Percentiles rank a stretch among this genome's conserved stretches.
Conservation (phyloP, 1,140 invertebrate species). For the Drosophila subpulchrella region DNA sequence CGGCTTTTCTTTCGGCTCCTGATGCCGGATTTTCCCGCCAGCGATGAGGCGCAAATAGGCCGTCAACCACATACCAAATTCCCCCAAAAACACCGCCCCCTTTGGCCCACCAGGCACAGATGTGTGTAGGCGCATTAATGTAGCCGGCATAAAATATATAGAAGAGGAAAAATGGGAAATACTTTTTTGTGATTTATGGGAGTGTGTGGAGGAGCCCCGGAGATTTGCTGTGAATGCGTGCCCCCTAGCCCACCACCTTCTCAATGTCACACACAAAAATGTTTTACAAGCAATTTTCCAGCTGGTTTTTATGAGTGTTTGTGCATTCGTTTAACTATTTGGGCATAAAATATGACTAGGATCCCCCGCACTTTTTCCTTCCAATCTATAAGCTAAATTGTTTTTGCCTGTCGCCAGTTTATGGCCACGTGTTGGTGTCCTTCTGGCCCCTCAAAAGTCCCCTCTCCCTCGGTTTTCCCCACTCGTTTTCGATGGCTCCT, state of each 20-base stretch:
- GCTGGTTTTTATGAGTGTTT: conserved; percentile 78
- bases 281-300: conserved; percentile 83
- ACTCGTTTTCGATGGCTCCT: background rate
- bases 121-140: conserved; percentile 79
- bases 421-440: conserved; percentile 76
- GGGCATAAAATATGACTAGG: conserved; percentile 73
- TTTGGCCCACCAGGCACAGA: conserved; percentile 3
- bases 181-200: conserved; percentile 80
- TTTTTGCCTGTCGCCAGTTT: conserved; percentile 68
- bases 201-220: conserved; percentile 68
- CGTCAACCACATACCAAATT: conserved; percentile 65
- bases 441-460: conserved; percentile 51
- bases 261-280: conserved; percentile 71
- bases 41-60: conserved; percentile 72
- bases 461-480: background rate
- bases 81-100: conserved; percentile 15
- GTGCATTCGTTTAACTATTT: conserved; percentile 77
- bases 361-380: conserved; percentile 17
- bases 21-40: conserved; percentile 23
- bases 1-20: conserved; percentile 13
- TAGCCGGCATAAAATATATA: conserved; percentile 45
- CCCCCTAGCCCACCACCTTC: conserved; percentile 2
- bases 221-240: conserved; percentile 74
- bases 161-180: conserved; percentile 68
- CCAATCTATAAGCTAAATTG: conserved; percentile 56